Evolutionary conservation across 2,797 vertebrate genomes (phyloP).

Genomic region (Scomberomorus guttatus): DNA sequence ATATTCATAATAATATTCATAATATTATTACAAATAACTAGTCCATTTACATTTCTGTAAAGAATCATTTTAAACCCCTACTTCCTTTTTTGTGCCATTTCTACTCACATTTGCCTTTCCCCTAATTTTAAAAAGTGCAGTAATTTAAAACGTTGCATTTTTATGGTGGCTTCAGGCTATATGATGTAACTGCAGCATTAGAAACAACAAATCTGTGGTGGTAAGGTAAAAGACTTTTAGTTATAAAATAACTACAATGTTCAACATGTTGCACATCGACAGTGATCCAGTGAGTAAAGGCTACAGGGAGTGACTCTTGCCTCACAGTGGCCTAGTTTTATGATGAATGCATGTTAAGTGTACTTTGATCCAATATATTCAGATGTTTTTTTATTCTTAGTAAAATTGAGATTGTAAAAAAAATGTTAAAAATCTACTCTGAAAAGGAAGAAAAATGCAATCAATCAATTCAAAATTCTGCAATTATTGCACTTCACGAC

Average conservation of each 20-base stretch:
- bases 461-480: neutral
- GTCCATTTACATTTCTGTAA: neutral
- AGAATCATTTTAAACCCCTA: neutral
- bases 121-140: neutral
- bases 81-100: neutral
- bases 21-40: too few relatives aligned
- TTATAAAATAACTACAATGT: neutral
- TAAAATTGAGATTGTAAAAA: neutral
- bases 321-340: neutral
- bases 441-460: neutral
- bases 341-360: neutral
- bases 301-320: neutral
- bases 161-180: neutral
- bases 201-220: neutral
- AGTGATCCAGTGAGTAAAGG: neutral
- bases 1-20: neutral
- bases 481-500: slow-evolving; percentile 3
- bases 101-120: neutral
- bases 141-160: neutral
- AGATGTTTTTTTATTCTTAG: neutral
- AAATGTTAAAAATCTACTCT: neutral
- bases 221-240: neutral
- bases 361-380: neutral
- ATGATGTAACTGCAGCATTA: neutral
- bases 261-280: neutral